Percentiles rank a stretch among this genome's conserved stretches.
phyloP scores from a whole-genome alignment of 2,797 vertebrate genomes.

The Typhlichthys subterraneus region DNA sequence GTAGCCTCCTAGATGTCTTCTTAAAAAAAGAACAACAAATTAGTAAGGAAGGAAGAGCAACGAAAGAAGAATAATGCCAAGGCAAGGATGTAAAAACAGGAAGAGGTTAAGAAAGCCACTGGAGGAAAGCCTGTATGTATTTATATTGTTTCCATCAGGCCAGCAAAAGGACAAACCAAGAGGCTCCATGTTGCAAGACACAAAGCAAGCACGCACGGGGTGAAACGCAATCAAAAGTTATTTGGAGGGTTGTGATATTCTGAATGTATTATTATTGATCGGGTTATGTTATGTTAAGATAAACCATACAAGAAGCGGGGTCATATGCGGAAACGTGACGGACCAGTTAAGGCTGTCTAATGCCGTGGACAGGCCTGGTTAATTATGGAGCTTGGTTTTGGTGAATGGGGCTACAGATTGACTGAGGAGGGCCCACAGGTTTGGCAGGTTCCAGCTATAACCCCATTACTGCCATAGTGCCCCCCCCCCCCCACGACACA shows the following conservation, averaged over 20 bases:
- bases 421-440: constrained; percentile 31
- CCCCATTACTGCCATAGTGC: constrained; percentile 56
- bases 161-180: constrained; percentile 30
- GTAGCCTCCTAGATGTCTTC: constrained; percentile 33
- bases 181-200: constrained; percentile 1
- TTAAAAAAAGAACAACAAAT: constrained; percentile 32
- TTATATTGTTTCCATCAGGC: constrained; percentile 51
- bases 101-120: constrained; percentile 60
- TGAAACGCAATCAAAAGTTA: constrained; percentile 39
- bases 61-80: constrained; percentile 56
- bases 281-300: too few relatives aligned
- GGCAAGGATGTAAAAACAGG: constrained; percentile 71
- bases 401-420: neutral
- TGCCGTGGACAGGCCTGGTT: constrained; percentile 12
- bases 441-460: constrained; percentile 50
- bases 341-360: constrained; percentile 24
- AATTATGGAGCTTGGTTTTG: constrained; percentile 5
- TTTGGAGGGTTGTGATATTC: too few relatives aligned
- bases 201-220: too few relatives aligned
- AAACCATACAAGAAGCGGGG: too few relatives aligned
- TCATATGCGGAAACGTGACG: neutral
- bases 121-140: constrained; percentile 63
- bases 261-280: too few relatives aligned
- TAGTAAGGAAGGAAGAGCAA: constrained; percentile 66
- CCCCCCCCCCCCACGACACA: neutral